Evolutionary conservation across 2,888 invertebrate genomes (phyloP), one percentile per base, ranked within the genome.

Genomic region (Rotaria sp.): DNA sequence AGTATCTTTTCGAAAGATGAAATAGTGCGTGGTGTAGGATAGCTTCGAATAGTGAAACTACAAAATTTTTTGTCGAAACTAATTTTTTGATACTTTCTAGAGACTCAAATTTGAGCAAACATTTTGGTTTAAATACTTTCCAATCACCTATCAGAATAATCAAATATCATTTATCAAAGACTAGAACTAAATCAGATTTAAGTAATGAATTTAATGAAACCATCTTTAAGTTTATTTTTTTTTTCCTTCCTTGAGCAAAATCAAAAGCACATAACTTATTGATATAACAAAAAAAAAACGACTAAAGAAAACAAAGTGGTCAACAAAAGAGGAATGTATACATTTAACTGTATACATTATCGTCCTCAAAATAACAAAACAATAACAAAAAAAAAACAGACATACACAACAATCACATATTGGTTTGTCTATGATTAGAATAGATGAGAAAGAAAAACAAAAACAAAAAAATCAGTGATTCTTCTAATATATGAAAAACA

Each of bases 201-300:
- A 67, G 30, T 59, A 30, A 59, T 59, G 13, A n/a, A 30, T 50
- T 50, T 50, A 50, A 10, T 50, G 4, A 15, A 50, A 50, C 50
- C 13, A 50, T 50, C 15, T 50, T 18, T 50, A 13, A 15, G 18
- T 52, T 24, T 55, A 7, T 1, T 67, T 67, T 7, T 21, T 18
- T 18, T 30, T 21, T 67, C 8, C 10, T 67, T 21, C 18, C 18
- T 67, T 67, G 30, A 67, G 35, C 67, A 67, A 35, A 67, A 67
- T 38, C 35, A 21, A 67, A 38, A 5, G 35, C 35, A 67, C 18
- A 67, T 18, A 67, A 67, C 35, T 18, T 30, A 67, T 35, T 67
- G 35, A 67, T 30, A 67, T 67, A 67, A 67, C 67, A 59, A 59
- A 67, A 67, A 59, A 35, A 67, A 67, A 67, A n/a, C 67, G 18